Conservation (phyloP, 2,113 vertebrate genomes). For the Glareola pratincola region DNA sequence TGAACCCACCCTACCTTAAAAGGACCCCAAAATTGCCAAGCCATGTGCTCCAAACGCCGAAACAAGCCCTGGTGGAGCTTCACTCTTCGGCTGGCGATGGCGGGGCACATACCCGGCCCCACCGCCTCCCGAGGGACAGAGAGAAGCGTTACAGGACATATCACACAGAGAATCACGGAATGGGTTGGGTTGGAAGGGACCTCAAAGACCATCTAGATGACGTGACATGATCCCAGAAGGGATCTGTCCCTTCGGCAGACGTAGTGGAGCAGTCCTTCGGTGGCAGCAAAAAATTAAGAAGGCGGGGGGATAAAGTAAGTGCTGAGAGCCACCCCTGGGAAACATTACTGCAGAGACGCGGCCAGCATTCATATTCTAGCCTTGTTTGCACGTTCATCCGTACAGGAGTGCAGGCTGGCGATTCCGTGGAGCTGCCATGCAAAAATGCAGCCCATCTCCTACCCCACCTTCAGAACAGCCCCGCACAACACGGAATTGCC, state of each 20-base stretch:
- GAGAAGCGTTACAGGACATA: not conserved
- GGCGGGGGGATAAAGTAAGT: not conserved
- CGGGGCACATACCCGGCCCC: not conserved
- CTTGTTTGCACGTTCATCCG: not conserved
- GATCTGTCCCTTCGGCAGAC: not conserved
- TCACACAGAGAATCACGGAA: not conserved
- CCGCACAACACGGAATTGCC: not conserved
- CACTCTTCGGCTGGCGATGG: accelerated
- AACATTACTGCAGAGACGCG: not conserved
- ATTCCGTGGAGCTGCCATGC: not conserved
- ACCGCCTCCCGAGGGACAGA: not conserved
- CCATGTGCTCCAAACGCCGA: not conserved
- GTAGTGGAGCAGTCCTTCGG: not conserved
- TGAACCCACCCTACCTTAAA: accelerated
- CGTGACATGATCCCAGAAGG: not conserved
- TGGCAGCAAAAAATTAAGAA: not conserved
- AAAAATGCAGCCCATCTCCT: not conserved
- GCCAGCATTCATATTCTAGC: not conserved
- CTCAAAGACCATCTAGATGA: not conserved
- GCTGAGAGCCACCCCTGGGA: not conserved
- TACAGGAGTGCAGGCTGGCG: not conserved
- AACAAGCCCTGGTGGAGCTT: not conserved
- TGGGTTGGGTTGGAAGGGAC: not conserved
- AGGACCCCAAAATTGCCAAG: not conserved
- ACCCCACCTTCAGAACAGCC: not conserved